Evolutionary conservation across 30 jellyfish, hydroid and myxozoan species (phyloP).

Genomic region (Pelagia noctiluca): DNA sequence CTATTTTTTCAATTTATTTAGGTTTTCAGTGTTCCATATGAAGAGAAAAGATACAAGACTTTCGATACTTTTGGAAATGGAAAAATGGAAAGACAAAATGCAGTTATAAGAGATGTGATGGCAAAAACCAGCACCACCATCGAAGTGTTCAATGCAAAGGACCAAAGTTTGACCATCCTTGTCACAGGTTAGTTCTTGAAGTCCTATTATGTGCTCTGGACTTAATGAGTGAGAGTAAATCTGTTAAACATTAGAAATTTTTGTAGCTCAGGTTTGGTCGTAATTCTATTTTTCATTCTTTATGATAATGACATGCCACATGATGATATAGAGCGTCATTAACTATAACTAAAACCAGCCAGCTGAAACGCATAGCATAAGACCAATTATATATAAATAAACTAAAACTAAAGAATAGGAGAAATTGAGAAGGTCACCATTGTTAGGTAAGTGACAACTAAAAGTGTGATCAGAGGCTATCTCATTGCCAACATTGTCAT

Average conservation of each 20-base stretch:
- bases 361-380: no score
- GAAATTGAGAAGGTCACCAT: no score
- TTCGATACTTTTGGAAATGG: slow-evolving; percentile 79
- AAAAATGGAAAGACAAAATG: slow-evolving; percentile 80
- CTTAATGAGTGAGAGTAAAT: no score
- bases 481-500: no score
- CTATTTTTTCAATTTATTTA: neutral
- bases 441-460: no score
- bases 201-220: neutral
- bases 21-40: slow-evolving; percentile 95
- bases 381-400: no score
- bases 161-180: slow-evolving; percentile 89
- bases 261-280: no score
- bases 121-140: slow-evolving; percentile 83
- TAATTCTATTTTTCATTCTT: neutral
- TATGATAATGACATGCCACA: neutral
- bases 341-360: no score
- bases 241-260: no score
- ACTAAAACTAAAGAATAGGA: no score
- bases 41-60: slow-evolving; percentile 90
- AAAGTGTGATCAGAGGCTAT: no score
- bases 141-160: slow-evolving; percentile 91
- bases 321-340: neutral
- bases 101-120: slow-evolving; percentile 92
- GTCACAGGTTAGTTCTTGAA: slow-evolving; percentile 59